phyloP scores from a whole-genome alignment of 1,140 invertebrate species.

The Mercenaria mercenaria region DNA sequence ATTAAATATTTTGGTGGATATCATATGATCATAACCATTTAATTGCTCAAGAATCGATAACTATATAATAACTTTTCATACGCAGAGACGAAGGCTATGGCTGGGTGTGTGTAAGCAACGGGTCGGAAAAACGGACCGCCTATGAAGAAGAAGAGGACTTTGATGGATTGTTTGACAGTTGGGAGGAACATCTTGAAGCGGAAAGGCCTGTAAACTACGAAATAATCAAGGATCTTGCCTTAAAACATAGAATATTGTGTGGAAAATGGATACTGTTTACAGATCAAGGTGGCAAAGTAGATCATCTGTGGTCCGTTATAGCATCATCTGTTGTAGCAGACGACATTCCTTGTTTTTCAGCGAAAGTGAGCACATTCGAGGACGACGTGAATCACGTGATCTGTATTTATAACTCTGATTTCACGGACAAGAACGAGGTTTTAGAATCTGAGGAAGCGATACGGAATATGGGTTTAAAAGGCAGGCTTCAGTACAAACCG shows the following conservation, averaged over 20 bases:
- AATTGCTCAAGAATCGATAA: too few species aligned
- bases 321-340: background rate
- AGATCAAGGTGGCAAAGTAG: conserved; percentile 61
- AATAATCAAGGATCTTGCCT: conserved; percentile 61
- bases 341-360: background rate
- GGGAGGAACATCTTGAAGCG: conserved; percentile 58
- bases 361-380: conserved; percentile 37
- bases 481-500: conserved; percentile 58
- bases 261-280: conserved; percentile 72
- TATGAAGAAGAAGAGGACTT: background rate
- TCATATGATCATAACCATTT: too few species aligned
- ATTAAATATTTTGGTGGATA: too few species aligned
- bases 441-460: conserved; percentile 48
- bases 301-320: conserved; percentile 68
- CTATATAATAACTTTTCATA: too few species aligned
- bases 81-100: too few species aligned
- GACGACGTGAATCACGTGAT: conserved; percentile 39
- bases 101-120: too few species aligned
- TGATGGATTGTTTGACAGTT: conserved; percentile 37
- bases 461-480: conserved; percentile 55
- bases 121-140: too few species aligned
- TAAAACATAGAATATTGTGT: background rate
- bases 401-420: conserved; percentile 64
- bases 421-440: conserved; percentile 57
- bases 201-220: conserved; percentile 53